phyloP scores from a whole-genome alignment of 1,140 invertebrate species.

The Papilio dardanus region DNA sequence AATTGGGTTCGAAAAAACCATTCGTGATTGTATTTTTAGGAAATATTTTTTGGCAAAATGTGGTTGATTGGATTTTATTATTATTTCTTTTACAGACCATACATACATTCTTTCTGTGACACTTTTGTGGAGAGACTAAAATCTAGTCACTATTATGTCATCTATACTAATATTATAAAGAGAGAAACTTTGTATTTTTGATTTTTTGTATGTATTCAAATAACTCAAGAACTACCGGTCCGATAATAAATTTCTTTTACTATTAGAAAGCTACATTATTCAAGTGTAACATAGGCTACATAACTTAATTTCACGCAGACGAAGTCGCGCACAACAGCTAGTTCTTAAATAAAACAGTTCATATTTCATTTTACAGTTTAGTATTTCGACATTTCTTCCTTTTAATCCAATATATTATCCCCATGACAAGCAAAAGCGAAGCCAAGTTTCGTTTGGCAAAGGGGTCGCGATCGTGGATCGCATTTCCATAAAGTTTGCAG shows the following conservation, averaged over 20 bases:
- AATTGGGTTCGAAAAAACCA: background rate
- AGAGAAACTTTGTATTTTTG: no score
- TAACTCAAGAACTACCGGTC: no score
- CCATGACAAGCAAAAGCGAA: constrained; percentile 56
- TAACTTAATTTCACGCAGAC: no score
- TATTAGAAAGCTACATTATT: background rate
- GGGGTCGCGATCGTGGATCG: constrained; percentile 63
- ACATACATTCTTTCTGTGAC: background rate
- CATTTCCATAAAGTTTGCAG: constrained; percentile 74
- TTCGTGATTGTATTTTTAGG: background rate
- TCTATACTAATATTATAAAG: no score
- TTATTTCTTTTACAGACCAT: background rate
- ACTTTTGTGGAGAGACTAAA: background rate
- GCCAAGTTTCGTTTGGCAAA: constrained; percentile 71
- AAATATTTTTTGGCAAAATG: background rate
- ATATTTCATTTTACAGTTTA: no score
- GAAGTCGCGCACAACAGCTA: no score
- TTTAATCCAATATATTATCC: constrained; percentile 27
- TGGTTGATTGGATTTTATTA: background rate
- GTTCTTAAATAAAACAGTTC: no score
- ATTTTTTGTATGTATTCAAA: no score
- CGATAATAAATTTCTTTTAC: no score
- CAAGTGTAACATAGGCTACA: no score
- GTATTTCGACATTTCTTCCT: constrained; percentile 12
- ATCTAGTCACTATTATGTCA: background rate